Base-by-base conservation (phyloP, 1,140 invertebrate genomes). In the Macrotrachela quadricornifera region DNA sequence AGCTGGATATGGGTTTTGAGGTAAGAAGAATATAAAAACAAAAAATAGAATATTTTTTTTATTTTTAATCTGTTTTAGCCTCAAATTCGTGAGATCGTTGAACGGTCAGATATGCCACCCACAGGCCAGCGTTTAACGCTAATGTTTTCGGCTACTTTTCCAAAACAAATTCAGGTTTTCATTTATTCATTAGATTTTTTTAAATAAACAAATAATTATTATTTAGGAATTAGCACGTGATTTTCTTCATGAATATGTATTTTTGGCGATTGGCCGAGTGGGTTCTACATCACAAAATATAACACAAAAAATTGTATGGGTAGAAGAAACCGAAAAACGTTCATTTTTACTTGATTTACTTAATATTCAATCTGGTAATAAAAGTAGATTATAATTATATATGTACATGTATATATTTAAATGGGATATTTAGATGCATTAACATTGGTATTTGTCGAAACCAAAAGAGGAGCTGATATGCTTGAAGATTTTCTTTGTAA, bases 101-200 rank as follows among this genome's bases (percentile, higher is more conserved):
- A 75, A 10, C 77, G 85, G 61, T 59, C 75, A 9, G 78, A 78
- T 0, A 46, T 55, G 15, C 42, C 21, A 14, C 13, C 44, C 18
- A 50, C 42, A 50, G 90, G 90, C 80, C 74, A 77, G 16, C 76
- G 92, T 40, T 88, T 95, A 69, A 97, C 92, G 14, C 79, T 97
- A 44, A 97, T 99, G 92, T 99, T 99, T 72, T 95, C 88, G 42
- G 92, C 92, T 46, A 99, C 92, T 53, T 99, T 99, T 74, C 92
- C 92, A 9, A 94, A 94, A 71, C 88, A 95, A 71, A 97, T 99
- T 61, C 87, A 92, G 73, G 30, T 30, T 30, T 14, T 47, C 14
- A 30, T 47, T 30, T 10, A 10, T 30, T 48, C 18, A n/a, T n/a
- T 21, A n/a, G n/a, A n/a, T n/a, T n/a, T n/a, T n/a, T n/a, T n/a